Evolutionary conservation across 2,113 vertebrate species (phyloP), one percentile per base, ranked within the genome.

Genomic region (Motacilla alba): DNA sequence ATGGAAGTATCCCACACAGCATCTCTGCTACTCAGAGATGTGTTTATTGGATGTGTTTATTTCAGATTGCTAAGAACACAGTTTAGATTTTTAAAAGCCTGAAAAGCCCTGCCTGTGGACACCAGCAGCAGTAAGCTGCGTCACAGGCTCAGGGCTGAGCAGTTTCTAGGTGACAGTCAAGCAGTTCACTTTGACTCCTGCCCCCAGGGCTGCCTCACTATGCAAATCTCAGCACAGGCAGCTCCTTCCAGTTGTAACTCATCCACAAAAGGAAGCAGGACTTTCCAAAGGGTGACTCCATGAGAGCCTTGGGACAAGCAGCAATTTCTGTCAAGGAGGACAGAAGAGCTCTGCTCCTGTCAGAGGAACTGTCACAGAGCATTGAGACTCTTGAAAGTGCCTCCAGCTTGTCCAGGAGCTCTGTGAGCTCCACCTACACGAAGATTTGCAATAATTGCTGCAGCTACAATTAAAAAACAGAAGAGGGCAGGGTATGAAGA

Each of bases 311-410:
- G 28, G 66, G 17, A 67, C 4, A 15, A 50, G 56, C n/a, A 85
- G 27, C 1, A 14, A 28, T 15, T 67, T 49, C 62, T 88, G 43
- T 43, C 0, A 0, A 63, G 47, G 23, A 66, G 17, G 10, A 23
- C 0, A 37, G 16, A 41, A 11, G 50, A 83, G 22, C 35, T 78
- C 73, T 63, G 27, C 50, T 89, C 53, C 1, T 0, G 14, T 11
- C 43, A 84, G 5, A 44, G 33, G 9, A 79, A 39, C 33, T 9
- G 30, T 4, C 70, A 58, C 1, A 20, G 10, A 55, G 12, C 5
- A 1, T 28, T 13, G 18, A 56, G 16, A 31, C 31, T 41, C 47
- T 2, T 49, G 5, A 69, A 64, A 53, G 30, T 3, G 15, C 11
- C 39, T 68, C 39, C 47, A 63, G n/a, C 47, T 85, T 41, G 31